phyloP scores from a whole-genome alignment of 2,113 vertebrate genomes.

The Castor canadensis region DNA sequence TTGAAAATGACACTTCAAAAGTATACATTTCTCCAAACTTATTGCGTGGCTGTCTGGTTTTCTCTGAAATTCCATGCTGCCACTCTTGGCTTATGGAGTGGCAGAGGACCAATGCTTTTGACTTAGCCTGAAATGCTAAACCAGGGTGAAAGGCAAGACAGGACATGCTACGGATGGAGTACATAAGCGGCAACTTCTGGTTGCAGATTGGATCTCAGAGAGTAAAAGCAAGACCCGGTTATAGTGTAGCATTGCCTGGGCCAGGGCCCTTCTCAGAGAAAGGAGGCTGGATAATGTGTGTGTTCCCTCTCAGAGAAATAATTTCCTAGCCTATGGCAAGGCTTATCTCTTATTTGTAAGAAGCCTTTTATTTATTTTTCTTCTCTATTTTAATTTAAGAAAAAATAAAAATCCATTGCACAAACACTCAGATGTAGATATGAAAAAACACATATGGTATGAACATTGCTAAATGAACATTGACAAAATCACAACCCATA shows the following conservation, averaged over 20 bases:
- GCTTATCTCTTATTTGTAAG: neutral
- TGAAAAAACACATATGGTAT: neutral
- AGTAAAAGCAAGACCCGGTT: neutral
- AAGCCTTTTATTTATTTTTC: neutral
- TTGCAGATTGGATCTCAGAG: neutral
- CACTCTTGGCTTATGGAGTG: neutral
- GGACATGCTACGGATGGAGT: neutral
- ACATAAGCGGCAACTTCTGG: neutral
- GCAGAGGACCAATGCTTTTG: neutral
- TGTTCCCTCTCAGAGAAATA: neutral
- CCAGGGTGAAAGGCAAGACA: neutral
- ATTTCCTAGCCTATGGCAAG: neutral
- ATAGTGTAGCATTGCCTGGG: rapidly evolving
- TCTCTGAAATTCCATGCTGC: constrained; percentile 13
- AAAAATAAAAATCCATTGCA: neutral
- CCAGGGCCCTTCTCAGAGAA: neutral
- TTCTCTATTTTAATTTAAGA: neutral
- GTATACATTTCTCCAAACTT: neutral
- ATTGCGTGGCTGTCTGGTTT: neutral
- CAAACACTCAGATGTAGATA: neutral
- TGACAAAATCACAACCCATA: neutral
- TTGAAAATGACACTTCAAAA: constrained; percentile 10
- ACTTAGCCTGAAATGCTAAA: neutral
- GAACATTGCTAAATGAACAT: neutral
- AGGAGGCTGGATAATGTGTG: too few species aligned